Percentiles rank a stretch among this genome's conserved stretches.
These are phyloP conservation scores for Zootoca vivipara DNA, from an alignment of 2,113 vertebrate genomes.

Conservation along the genomic window DNA sequence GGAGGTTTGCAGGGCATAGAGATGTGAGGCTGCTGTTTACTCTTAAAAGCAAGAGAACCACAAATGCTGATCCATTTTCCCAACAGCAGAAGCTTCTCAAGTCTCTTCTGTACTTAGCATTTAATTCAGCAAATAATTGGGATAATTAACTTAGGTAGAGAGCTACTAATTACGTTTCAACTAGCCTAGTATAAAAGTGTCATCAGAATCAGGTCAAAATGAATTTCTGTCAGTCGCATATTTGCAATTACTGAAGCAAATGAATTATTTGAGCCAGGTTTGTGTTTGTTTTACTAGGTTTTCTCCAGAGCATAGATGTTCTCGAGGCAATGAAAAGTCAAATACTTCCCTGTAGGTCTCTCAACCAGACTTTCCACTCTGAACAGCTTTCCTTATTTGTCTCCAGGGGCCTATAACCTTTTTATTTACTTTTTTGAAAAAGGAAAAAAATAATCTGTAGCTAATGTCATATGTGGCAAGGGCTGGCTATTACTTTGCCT, in stretches of 20 bases:
- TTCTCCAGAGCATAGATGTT: neutral
- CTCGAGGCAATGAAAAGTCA: conserved; percentile 1
- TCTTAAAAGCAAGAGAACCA: neutral
- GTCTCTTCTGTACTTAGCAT: neutral
- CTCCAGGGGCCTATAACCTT: conserved; percentile 16
- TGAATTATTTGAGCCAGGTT: neutral
- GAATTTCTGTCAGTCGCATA: neutral
- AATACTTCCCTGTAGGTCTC: conserved; percentile 15
- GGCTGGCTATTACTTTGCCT: neutral
- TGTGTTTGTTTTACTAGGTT: conserved; percentile 7
- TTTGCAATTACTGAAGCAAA: conserved; percentile 2
- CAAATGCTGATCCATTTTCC: neutral
- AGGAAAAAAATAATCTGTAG: neutral
- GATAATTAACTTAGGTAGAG: neutral
- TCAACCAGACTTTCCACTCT: conserved; percentile 1
- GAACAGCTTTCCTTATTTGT: conserved; percentile 17
- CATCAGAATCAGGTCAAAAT: neutral
- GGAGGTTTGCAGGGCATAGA: neutral
- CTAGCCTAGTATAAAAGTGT: neutral
- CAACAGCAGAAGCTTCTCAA: neutral
- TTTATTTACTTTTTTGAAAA: neutral
- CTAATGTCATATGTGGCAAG: conserved; percentile 1
- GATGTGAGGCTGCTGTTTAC: neutral
- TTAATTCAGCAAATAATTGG: neutral
- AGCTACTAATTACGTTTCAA: neutral